Conservation (phyloP, 1,140 invertebrate species). For the Dinothrombium tinctorium region DNA sequence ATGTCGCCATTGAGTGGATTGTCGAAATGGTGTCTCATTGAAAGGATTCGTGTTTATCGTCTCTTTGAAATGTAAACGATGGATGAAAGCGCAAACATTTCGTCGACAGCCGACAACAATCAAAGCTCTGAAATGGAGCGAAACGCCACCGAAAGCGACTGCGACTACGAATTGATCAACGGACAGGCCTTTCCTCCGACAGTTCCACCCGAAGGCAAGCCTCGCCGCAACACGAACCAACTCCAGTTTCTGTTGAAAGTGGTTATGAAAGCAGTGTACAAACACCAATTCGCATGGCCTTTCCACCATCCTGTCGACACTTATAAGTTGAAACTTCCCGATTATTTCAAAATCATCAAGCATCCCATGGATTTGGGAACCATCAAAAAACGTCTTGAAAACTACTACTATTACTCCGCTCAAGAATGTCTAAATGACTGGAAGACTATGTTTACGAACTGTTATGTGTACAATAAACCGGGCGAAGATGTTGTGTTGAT, state of each 20-base stretch:
- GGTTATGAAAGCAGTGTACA: slow-evolving; percentile 87
- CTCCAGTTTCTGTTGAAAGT: slow-evolving; percentile 77
- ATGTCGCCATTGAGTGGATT: no score
- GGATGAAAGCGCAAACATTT: no score
- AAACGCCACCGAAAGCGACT: no score
- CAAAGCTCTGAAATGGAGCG: no score
- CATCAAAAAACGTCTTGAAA: slow-evolving; percentile 90
- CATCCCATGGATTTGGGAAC: slow-evolving; percentile 91
- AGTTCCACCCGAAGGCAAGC: slow-evolving; percentile 45
- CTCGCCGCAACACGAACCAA: slow-evolving; percentile 72
- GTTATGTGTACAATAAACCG: slow-evolving; percentile 96
- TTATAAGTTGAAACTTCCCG: slow-evolving; percentile 79
- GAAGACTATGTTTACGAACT: slow-evolving; percentile 97
- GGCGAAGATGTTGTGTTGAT: slow-evolving; percentile 96
- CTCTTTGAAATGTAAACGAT: no score
- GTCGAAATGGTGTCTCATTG: no score
- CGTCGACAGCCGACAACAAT: no score
- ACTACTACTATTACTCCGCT: slow-evolving; percentile 83
- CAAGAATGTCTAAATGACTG: slow-evolving; percentile 95
- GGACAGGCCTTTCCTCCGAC: slow-evolving; percentile 35
- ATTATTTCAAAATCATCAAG: slow-evolving; percentile 94
- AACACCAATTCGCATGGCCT: slow-evolving; percentile 95
- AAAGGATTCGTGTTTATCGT: no score
- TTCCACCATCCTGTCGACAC: slow-evolving; percentile 93
- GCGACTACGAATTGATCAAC: slow-evolving; percentile 56